Conservation (phyloP, 1,140 invertebrate species). For the Lepidurus arcticus region DNA sequence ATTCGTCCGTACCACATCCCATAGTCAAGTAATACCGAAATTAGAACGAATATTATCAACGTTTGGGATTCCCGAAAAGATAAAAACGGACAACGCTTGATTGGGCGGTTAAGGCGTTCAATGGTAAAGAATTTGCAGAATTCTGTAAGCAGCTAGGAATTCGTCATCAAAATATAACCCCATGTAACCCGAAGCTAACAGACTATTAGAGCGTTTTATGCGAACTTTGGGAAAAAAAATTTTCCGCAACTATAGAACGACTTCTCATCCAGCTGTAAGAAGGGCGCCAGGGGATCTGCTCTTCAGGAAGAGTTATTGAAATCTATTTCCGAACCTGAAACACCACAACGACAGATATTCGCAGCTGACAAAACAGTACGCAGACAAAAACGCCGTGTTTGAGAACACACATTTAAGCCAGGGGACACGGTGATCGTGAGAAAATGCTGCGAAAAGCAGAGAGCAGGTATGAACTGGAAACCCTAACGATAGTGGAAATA, state of each 20-base stretch:
- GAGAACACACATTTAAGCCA: neutral
- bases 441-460: constrained; percentile 12
- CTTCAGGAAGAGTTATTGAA: neutral
- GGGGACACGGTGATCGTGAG: constrained; percentile 1
- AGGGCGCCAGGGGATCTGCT: constrained; percentile 12
- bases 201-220: constrained; percentile 3
- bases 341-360: neutral
- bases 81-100: neutral
- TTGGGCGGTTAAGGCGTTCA: too few species aligned
- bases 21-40: neutral
- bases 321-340: constrained; percentile 12
- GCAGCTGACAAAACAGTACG: neutral
- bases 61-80: neutral
- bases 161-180: neutral
- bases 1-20: neutral
- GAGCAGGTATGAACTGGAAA: neutral
- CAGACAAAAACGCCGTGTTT: neutral
- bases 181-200: constrained; percentile 1
- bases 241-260: constrained; percentile 17
- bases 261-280: constrained; percentile 5
- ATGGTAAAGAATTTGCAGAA: neutral
- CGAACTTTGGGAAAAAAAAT: neutral
- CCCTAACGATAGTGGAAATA: neutral
- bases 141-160: neutral
- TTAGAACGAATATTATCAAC: neutral